phyloP scores from a whole-genome alignment of 2,113 vertebrate species.

The Callocephalon fimbriatum region DNA sequence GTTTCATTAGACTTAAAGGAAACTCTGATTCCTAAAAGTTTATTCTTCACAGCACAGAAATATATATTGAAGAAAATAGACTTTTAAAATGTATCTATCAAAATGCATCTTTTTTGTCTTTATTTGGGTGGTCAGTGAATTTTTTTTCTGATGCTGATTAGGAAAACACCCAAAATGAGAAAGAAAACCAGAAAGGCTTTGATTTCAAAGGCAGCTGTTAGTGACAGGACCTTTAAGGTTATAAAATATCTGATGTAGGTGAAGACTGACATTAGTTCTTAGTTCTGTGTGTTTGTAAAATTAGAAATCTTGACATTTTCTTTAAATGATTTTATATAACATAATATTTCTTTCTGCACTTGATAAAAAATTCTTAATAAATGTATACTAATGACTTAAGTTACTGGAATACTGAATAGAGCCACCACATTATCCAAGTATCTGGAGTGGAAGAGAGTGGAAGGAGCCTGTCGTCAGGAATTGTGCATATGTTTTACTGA shows the following conservation, averaged over 20 bases:
- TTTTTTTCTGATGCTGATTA: not conserved
- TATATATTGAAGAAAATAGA: not conserved
- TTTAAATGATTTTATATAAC: not conserved
- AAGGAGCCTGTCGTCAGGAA: not conserved
- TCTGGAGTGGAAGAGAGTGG: not conserved
- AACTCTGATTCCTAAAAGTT: not conserved
- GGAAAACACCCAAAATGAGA: not conserved
- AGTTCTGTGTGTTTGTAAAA: not conserved
- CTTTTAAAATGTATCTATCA: not conserved
- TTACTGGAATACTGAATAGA: not conserved
- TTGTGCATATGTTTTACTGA: not conserved
- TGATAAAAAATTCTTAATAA: not conserved
- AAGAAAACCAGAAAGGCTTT: not conserved
- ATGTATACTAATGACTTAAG: not conserved
- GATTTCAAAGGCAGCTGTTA: not conserved
- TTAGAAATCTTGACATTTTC: not conserved
- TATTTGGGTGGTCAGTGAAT: not conserved
- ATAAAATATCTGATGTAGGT: not conserved
- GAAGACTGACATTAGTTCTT: not conserved
- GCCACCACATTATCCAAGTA: not conserved
- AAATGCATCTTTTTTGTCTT: not conserved
- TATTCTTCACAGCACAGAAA: not conserved
- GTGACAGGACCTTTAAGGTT: not conserved
- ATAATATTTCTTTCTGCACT: not conserved
- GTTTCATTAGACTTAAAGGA: not conserved